Evolutionary conservation across 2,797 vertebrate genomes (phyloP).

Genomic region (Liparis tanakae): DNA sequence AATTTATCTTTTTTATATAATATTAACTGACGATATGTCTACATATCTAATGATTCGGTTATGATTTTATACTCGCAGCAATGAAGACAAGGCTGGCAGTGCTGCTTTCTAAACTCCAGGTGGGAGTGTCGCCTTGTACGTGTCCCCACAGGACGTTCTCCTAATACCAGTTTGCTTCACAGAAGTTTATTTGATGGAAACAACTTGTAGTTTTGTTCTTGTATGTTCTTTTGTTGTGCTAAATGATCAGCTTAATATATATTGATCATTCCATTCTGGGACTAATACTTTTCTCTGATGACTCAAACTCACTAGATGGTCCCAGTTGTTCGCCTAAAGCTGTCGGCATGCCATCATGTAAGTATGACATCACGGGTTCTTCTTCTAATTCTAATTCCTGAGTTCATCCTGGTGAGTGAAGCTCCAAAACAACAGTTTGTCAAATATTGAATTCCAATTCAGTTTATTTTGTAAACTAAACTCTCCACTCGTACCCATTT

Average conservation of each 20-base stretch:
- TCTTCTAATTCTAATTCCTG: not conserved
- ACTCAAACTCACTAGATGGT: too few species aligned
- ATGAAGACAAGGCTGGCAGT: not conserved
- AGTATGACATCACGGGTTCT: not conserved
- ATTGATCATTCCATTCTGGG: too few species aligned
- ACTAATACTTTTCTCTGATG: too few species aligned
- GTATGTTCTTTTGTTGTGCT: too few species aligned
- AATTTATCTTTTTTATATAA: not conserved
- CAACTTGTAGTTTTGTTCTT: too few species aligned
- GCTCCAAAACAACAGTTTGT: too few species aligned
- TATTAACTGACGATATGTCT: not conserved
- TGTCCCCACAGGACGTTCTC: not conserved
- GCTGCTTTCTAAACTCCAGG: constrained; percentile 42
- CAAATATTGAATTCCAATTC: too few species aligned
- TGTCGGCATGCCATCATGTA: not conserved
- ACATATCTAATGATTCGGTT: not conserved
- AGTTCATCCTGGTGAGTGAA: too few species aligned
- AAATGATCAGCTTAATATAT: too few species aligned
- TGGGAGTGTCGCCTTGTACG: constrained; percentile 52
- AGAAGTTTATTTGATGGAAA: too few species aligned
- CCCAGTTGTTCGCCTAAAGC: not conserved
- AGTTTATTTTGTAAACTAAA: not conserved
- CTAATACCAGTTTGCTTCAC: not conserved
- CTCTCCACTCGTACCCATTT: not conserved
- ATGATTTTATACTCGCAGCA: not conserved